Conservation (phyloP, 1,140 invertebrate species). For the Diabrotica undecimpunctata region DNA sequence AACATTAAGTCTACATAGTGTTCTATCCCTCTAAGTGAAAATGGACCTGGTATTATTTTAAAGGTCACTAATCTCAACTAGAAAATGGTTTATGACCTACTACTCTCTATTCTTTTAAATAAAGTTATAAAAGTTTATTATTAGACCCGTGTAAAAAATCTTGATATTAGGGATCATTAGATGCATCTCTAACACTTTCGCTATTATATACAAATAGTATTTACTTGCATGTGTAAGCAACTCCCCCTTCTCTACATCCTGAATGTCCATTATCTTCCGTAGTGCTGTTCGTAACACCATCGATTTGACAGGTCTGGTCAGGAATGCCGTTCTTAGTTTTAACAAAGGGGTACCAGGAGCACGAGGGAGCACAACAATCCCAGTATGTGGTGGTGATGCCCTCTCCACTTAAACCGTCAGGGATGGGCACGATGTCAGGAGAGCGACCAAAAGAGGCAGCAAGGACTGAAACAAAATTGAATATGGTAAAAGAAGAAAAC, state of each 20-base stretch:
- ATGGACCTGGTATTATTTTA: no score
- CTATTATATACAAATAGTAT: no score
- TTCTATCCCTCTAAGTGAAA: no score
- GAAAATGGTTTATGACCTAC: no score
- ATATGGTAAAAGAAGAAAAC: no score
- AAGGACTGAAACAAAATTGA: neutral
- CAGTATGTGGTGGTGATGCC: constrained; percentile 23
- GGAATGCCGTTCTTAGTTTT: neutral
- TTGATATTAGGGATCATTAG: no score
- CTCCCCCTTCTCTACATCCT: constrained; percentile 18
- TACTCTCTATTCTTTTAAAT: no score
- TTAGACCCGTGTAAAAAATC: no score
- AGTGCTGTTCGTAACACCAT: constrained; percentile 19
- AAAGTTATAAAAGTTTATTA: no score
- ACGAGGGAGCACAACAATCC: constrained; percentile 17
- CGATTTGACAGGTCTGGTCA: constrained; percentile 17
- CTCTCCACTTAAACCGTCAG: constrained; percentile 17
- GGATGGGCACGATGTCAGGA: constrained; percentile 15
- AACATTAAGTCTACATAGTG: no score
- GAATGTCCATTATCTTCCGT: constrained; percentile 13
- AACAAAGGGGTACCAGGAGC: neutral
- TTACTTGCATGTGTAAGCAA: constrained; percentile 20
- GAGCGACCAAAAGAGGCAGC: neutral
- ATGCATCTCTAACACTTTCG: no score
- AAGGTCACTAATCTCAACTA: no score